Conservation (phyloP, 2,113 vertebrate species). For the Vidua chalybeata region DNA sequence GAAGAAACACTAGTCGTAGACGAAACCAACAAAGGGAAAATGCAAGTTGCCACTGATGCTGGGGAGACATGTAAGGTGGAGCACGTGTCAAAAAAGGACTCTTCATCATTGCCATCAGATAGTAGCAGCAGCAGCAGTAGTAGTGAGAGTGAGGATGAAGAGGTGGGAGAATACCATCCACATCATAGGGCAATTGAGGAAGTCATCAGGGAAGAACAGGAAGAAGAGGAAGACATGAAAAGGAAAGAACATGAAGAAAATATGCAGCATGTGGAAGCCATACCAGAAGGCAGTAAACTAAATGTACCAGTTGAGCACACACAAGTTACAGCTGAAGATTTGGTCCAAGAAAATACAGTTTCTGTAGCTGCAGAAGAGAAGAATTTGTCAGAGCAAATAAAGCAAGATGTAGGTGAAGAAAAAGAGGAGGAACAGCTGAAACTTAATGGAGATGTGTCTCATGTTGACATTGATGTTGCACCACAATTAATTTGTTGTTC, state of each 20-base stretch:
- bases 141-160: constrained; percentile 93
- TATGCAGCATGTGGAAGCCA: constrained; percentile 36
- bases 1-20: constrained; percentile 88
- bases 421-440: constrained; percentile 76
- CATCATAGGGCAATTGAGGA: constrained; percentile 76
- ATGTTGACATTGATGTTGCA: constrained; percentile 84
- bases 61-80: constrained; percentile 73
- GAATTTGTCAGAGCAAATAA: constrained; percentile 58
- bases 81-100: constrained; percentile 75
- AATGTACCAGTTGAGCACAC: constrained; percentile 43
- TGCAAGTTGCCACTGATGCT: constrained; percentile 72
- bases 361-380: constrained; percentile 58
- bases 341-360: constrained; percentile 58
- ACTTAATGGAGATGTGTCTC: constrained; percentile 90
- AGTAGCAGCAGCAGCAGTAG: constrained; percentile 82
- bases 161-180: constrained; percentile 87
- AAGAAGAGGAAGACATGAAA: constrained; percentile 75
- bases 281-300: constrained; percentile 51
- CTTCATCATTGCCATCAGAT: constrained; percentile 80
- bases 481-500: constrained; percentile 98
- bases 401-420: constrained; percentile 66
- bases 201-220: constrained; percentile 84
- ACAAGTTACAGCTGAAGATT: constrained; percentile 55
- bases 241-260: constrained; percentile 50
- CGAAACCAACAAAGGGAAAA: constrained; percentile 82